Percentiles rank a stretch among this genome's conserved stretches.
phyloP scores from a whole-genome alignment of 2,113 vertebrate genomes.

The Arizona elegans region DNA sequence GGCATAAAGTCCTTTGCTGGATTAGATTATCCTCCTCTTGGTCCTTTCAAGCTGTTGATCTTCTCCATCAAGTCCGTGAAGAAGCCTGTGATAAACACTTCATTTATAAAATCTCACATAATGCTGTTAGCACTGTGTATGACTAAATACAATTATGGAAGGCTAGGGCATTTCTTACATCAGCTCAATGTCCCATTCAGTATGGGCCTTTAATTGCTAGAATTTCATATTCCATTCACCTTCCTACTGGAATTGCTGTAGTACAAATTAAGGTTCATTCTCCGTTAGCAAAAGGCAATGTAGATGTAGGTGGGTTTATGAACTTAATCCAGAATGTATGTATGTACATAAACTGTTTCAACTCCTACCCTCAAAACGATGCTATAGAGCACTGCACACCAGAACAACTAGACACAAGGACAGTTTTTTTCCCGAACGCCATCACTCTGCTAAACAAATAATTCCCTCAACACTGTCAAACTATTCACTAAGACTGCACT shows the following conservation, averaged over 20 bases:
- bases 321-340: not conserved
- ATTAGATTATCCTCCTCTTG: not conserved
- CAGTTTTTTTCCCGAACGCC: no score
- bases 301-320: not conserved
- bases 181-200: not conserved
- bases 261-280: not conserved
- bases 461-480: no score
- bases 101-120: not conserved
- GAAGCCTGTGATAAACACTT: not conserved
- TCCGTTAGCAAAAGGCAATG: not conserved
- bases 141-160: not conserved
- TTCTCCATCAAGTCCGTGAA: not conserved
- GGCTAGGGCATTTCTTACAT: not conserved
- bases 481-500: no score
- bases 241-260: not conserved
- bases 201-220: not conserved
- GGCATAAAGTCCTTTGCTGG: not conserved
- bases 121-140: not conserved
- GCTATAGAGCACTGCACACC: no score
- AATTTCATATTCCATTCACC: not conserved
- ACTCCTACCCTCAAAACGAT: no score
- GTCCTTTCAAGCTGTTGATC: not conserved
- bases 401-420: no score
- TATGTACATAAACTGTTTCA: not conserved
- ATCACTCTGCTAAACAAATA: no score